Base-by-base conservation (phyloP, 2,888 invertebrate genomes). In the Pediacus dermestoides region DNA sequence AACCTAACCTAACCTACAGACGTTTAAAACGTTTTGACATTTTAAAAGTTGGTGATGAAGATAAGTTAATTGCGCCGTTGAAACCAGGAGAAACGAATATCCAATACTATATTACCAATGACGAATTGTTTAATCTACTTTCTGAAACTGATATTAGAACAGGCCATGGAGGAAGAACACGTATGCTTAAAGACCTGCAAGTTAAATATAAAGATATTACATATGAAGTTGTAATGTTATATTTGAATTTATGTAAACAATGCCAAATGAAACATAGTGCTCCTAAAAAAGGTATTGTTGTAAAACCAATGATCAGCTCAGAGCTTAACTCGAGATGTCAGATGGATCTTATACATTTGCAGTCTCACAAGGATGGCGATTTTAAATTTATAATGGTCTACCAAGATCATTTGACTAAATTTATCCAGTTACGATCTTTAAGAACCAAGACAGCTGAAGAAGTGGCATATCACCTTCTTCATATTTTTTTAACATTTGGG, bases 181-280 rank as follows among this genome's bases (percentile, higher is more conserved):
- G 53, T 28, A 56, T 56, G 53, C 39, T 55, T 34, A 50, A 52
- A 42, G 50, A 58, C 46, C 50, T 58, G 39, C 50, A 59, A 48
- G 34, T 47, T 40, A 48, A 45, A 48, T 57, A 58, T 46, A 55
- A 57, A 53, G 55, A 57, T 47, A 43, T 55, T 48, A 58, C 57
- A 28, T 44, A 48, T 44, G 45, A 52, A 47, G 46, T 47, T 32
- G 42, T 58, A 38, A 48, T 49, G 50, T 28, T 53, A 30, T 58
- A 52, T 44, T 49, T 56, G 39, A 48, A 46, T 47, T 37, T 53
- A 35, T 53, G 55, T 41, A 40, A 47, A 48, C 42, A 43, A 37
- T 57, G 52, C 44, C 49, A 53, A 49, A 45, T 43, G 40, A 58
- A 56, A 47, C 40, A 46, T n/a, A 48, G 38, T 39, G 39, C 37